phyloP scores from a whole-genome alignment of 2,888 invertebrate species.

The Busseola fusca region DNA sequence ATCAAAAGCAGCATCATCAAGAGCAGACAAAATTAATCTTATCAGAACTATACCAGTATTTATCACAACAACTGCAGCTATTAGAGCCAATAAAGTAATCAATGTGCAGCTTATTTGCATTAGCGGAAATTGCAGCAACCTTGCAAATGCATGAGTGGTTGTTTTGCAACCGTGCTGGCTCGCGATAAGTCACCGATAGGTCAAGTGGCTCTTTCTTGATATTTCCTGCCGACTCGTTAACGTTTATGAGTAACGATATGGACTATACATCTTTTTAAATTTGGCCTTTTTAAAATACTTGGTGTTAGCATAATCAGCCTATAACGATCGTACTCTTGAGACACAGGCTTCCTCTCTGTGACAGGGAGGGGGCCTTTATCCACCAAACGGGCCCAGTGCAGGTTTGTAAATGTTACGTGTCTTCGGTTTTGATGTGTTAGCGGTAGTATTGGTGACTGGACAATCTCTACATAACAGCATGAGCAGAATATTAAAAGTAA shows the following conservation, averaged over 20 bases:
- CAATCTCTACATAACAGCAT: neutral
- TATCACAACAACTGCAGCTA: constrained; percentile 29
- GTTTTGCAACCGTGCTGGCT: constrained; percentile 46
- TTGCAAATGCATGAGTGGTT: constrained; percentile 61
- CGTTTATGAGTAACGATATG: constrained; percentile 21
- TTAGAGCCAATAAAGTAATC: constrained; percentile 57
- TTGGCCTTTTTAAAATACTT: neutral
- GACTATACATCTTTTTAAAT: neutral
- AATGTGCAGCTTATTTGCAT: constrained; percentile 60
- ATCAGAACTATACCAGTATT: constrained; percentile 15
- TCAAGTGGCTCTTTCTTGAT: constrained; percentile 53
- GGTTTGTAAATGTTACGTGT: neutral
- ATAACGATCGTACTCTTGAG: neutral
- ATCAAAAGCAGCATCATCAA: neutral
- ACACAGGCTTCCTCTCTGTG: neutral
- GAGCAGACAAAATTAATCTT: neutral
- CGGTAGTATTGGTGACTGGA: no score
- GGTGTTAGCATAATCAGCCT: neutral
- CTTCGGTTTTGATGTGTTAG: neutral
- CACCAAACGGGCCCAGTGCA: no score
- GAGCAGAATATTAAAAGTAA: neutral
- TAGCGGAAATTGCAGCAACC: constrained; percentile 65
- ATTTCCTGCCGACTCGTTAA: constrained; percentile 48
- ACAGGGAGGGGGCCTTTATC: no score
- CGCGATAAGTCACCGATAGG: constrained; percentile 56